Conservation (phyloP, 2,888 invertebrate genomes). For the Platerodrilus igneus region DNA sequence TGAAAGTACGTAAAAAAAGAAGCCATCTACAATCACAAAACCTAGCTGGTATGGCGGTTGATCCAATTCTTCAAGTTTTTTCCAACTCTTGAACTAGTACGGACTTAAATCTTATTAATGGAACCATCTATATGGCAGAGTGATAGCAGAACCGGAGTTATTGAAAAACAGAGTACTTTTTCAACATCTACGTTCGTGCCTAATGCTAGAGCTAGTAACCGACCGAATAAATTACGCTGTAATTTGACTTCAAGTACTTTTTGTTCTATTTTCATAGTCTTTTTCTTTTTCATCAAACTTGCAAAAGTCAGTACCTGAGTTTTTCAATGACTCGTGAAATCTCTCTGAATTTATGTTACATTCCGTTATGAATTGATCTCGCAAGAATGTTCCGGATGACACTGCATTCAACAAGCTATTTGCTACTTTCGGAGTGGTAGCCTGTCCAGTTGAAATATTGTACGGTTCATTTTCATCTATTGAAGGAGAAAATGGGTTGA, state of each 20-base stretch:
- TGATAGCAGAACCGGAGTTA: constrained; percentile 26
- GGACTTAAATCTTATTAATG: constrained; percentile 30
- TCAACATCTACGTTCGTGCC: too few relatives aligned
- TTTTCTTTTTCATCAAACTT: constrained; percentile 13
- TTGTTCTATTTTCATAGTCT: constrained; percentile 14
- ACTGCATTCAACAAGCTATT: constrained; percentile 26
- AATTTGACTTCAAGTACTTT: too few relatives aligned
- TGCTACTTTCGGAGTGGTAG: constrained; percentile 24
- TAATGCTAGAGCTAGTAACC: constrained; percentile 12
- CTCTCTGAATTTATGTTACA: constrained; percentile 18
- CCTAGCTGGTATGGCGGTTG: constrained; percentile 23
- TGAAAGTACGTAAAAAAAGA: too few relatives aligned
- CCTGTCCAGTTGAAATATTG: constrained; percentile 30
- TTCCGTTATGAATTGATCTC: too few relatives aligned
- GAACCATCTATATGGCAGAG: constrained; percentile 32
- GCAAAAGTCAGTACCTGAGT: constrained; percentile 26
- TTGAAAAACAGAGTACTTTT: constrained; percentile 21
- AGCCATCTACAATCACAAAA: constrained; percentile 24
- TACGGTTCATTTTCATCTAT: constrained; percentile 16
- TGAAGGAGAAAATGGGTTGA: too few relatives aligned
- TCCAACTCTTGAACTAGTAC: constrained; percentile 26
- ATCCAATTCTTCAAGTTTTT: constrained; percentile 24
- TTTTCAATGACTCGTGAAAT: constrained; percentile 22
- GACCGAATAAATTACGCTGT: too few relatives aligned
- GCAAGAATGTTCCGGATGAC: constrained; percentile 12